Conservation (phyloP, 2,113 vertebrate species). For the Oreocharis arfaki region DNA sequence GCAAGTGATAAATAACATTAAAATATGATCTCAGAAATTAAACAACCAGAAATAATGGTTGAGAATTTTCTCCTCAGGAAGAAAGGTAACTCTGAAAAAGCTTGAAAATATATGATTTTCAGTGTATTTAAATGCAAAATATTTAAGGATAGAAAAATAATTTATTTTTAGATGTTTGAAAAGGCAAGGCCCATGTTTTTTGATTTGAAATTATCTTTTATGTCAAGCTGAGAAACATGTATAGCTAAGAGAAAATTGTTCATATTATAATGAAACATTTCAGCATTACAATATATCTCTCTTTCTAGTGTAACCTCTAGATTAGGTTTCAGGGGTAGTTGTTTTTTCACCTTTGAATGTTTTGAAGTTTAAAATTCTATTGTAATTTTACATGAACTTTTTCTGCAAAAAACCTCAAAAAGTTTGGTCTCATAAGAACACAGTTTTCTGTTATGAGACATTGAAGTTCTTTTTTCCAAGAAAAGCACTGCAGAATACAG, state of each 20-base stretch:
- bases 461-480: not conserved
- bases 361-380: not conserved
- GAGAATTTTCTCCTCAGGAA: not conserved
- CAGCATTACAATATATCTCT: not conserved
- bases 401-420: not conserved
- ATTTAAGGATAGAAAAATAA: not conserved
- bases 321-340: not conserved
- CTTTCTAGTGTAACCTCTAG: not conserved
- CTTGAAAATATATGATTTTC: not conserved
- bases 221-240: not conserved
- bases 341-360: not conserved
- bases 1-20: not conserved
- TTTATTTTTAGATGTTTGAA: not conserved
- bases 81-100: not conserved
- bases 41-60: not conserved
- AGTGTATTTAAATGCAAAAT: not conserved
- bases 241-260: not conserved
- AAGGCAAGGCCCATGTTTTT: rapidly evolving
- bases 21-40: not conserved
- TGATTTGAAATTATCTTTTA: not conserved
- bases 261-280: not conserved
- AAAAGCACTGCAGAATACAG: not conserved
- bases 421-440: not conserved
- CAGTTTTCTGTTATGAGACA: not conserved
- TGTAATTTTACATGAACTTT: not conserved